A percentile compares a stretch with the other conserved stretches of the same genome.
These are phyloP conservation scores for Cephus runcator DNA, from an alignment of 2,888 invertebrate genomes.

Conservation along the genomic window DNA sequence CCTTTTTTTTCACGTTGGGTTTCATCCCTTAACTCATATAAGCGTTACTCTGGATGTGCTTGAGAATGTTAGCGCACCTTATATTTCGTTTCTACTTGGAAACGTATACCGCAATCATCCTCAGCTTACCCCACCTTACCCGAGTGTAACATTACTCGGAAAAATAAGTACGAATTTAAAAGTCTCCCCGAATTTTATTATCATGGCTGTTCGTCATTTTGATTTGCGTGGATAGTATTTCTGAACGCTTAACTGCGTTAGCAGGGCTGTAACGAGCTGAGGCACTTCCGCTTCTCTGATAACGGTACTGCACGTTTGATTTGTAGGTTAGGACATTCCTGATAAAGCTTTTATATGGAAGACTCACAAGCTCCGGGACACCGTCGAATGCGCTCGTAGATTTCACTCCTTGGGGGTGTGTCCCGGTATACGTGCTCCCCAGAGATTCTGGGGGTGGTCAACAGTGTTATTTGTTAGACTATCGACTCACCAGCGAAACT, in stretches of 20 bases:
- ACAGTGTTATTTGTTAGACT: not conserved
- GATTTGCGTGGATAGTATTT: not conserved
- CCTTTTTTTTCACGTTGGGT: not conserved
- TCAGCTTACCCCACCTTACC: not conserved
- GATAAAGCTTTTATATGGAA: not conserved
- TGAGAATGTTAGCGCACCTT: constrained; percentile 7
- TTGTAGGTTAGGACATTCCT: not conserved
- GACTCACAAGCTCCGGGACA: not conserved
- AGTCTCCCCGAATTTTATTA: not conserved
- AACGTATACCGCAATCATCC: not conserved
- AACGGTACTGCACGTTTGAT: not conserved
- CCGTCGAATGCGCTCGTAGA: not conserved
- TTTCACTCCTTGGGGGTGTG: not conserved
- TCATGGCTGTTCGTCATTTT: not conserved
- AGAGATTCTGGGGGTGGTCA: not conserved
- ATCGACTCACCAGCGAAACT: not conserved
- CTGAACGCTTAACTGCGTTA: not conserved
- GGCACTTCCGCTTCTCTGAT: not conserved
- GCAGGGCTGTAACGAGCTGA: not conserved
- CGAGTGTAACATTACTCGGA: not conserved
- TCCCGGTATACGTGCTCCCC: not conserved
- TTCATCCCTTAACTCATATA: constrained; percentile 4
- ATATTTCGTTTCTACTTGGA: not conserved
- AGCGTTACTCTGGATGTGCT: constrained; percentile 16
- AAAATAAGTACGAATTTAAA: not conserved